Base-by-base conservation (phyloP, 2,888 invertebrate species). In the Chrysotoxum bicinctum region DNA sequence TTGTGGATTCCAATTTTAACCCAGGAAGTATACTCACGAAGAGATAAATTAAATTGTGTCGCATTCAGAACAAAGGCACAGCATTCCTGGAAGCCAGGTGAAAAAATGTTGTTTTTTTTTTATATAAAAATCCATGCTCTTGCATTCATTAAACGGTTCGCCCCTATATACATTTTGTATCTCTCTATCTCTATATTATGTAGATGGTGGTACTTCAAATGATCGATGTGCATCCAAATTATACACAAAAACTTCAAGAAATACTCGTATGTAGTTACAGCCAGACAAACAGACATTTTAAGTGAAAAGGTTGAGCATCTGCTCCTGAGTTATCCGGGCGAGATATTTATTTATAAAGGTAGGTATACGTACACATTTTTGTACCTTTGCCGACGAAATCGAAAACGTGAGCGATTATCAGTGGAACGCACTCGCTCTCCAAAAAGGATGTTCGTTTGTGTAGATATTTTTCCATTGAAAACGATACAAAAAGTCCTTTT, bases 191-290 rank as follows among this genome's bases (percentile, higher is more conserved):
- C 9, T 45, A n/a, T 54, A 16, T 32, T 40, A 64, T 60, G 62
- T 54, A 70, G 72, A 73, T 81, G 72, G 80, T 85, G 85, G 85
- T 81, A 76, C 69, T 81, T 73, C 43, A 68, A 85, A 77, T 85
- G 85, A 81, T 85, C 81, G 85, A 81, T 85, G 85, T 77, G 81
- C 73, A 85, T 81, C 85, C 73, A 85, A 85, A 85, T 81, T 81
- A 80, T 48, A 75, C 70, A 70, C 19, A 66, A 56, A 62, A 64
- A 12, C 19, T 54, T 19, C 26, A 60, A 48, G 26, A 35, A n/a
- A 16, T 4, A 37, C 2, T 1, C 1, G 10, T 37, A 37, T 6
- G 8, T n/a, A 10, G 35, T 2, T 43, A 43, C 56, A 52, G 52
- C 56, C 52, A 73, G 58, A 69, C 72, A 75, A 62, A 73, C 58